These are phyloP conservation scores for Casuarius casuarius DNA, from an alignment of 2,113 vertebrate species.

Conservation along the genomic window DNA sequence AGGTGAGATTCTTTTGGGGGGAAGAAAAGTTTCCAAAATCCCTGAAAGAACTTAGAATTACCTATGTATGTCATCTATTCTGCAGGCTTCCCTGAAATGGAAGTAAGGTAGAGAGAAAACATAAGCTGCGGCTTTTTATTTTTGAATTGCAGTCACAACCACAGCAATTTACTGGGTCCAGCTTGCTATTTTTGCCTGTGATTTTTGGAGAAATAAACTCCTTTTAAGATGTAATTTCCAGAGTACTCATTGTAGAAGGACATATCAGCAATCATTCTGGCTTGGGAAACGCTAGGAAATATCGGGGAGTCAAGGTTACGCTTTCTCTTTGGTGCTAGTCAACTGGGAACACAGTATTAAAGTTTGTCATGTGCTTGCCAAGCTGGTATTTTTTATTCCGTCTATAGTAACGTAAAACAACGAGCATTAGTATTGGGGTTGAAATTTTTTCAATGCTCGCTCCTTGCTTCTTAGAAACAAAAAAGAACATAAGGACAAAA, in stretches of 20 bases:
- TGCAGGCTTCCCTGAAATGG: background rate
- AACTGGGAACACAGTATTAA: background rate
- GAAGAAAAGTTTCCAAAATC: slow-evolving; percentile 20
- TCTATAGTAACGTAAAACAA: background rate
- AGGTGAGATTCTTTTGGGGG: background rate
- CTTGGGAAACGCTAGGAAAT: background rate
- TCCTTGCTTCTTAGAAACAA: background rate
- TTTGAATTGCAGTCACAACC: background rate
- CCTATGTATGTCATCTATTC: background rate
- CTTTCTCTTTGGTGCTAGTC: background rate
- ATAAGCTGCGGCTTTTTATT: slow-evolving; percentile 13
- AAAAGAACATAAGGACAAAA: background rate
- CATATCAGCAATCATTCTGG: background rate
- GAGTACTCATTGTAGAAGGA: background rate
- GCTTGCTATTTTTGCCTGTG: background rate
- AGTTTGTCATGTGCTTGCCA: background rate
- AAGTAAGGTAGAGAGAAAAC: background rate
- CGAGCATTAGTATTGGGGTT: background rate
- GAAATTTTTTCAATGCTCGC: background rate
- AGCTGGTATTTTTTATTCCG: background rate
- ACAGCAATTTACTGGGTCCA: background rate
- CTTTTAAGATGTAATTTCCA: background rate
- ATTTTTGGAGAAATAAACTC: slow-evolving; percentile 1
- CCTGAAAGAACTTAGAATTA: background rate
- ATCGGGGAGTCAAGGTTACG: background rate